Base-by-base conservation (phyloP, 2,113 vertebrate genomes). In the Myotis lucifugus region DNA sequence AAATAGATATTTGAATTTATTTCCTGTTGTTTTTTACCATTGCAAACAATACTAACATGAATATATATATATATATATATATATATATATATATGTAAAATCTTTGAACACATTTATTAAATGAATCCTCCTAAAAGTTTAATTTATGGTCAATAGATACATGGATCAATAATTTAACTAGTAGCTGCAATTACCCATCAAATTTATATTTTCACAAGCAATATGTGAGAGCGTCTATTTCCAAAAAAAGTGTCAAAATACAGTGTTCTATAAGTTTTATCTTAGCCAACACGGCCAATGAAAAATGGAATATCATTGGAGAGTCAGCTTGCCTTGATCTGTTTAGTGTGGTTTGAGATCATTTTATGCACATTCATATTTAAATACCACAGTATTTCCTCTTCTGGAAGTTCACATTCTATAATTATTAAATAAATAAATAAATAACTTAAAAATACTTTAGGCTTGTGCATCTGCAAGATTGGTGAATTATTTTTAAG, bases 401-500 rank as follows among this genome's bases (percentile, higher is more conserved):
- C 19, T 86, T 93, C 17, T 82, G 18, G 46, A 74, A 93, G 25
- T 5, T 77, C 34, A 40, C 61, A 81, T 61, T 17, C 69, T 17
- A 27, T 69, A 78, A 92, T 96, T 18, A 73, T 12, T 84, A 52
- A 74, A 64, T 89, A 34, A 29, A 74, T 54, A 8, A 42, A 42
- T 77, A 56, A 3, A 37, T 37, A 77, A 11, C 61, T 37, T 76
- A 77, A 90, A 96, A 95, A 54, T 56, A 7, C 77, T 93, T 9
- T 4, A 59, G 3, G 76, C 96, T 74, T 95, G 14, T 90, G n/a
- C 17, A 61, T 79, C 88, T 48, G 48, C 54, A 29, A 74, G 92
- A 94, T 23, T 1, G 0, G 73, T 97, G 91, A 59, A 88, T 74
- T 82, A 73, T 56, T 93, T 64, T 76, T 3, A 61, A 88, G 17